Evolutionary conservation across 2,113 vertebrate species (phyloP).

Genomic region (Myanophis thanlyinensis): DNA sequence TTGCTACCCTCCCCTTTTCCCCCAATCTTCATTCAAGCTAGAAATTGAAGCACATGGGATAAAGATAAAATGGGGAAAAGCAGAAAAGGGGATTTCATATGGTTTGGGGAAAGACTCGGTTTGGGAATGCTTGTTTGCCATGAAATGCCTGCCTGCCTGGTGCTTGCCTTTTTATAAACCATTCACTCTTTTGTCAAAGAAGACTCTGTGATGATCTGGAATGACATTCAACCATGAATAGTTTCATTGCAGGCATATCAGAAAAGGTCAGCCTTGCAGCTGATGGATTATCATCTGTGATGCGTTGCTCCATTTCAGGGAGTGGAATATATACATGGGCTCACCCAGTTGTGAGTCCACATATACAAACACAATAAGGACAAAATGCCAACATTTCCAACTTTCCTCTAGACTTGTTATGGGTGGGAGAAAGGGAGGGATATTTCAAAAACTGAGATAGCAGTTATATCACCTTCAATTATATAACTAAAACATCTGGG

Average conservation of each 20-base stretch:
- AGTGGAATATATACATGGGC: constrained; percentile 23
- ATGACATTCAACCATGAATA: constrained; percentile 55
- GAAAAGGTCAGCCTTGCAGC: constrained; percentile 59
- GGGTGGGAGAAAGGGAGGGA: no score
- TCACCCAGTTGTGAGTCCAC: constrained; percentile 27
- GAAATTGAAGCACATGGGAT: constrained; percentile 81
- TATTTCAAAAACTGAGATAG: constrained; percentile 36
- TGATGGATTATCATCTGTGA: constrained; percentile 46
- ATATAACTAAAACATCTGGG: background rate
- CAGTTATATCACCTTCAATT: no score
- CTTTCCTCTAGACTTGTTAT: constrained; percentile 17
- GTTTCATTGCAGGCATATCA: constrained; percentile 34
- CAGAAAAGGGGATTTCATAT: constrained; percentile 62
- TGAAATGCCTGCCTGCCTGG: constrained; percentile 10
- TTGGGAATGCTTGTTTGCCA: background rate
- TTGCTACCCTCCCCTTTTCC: constrained; percentile 41
- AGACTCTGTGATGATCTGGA: constrained; percentile 49
- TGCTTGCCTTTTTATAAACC: constrained; percentile 32
- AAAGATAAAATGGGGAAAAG: constrained; percentile 63
- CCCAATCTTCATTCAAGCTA: constrained; percentile 81
- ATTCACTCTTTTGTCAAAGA: constrained; percentile 36
- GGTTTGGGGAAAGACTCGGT: constrained; percentile 66
- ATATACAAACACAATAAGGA: constrained; percentile 1
- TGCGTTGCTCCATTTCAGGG: constrained; percentile 17
- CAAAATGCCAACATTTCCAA: constrained; percentile 15